Conservation (phyloP, 1,140 invertebrate species). For the Steinernema khuongi region DNA sequence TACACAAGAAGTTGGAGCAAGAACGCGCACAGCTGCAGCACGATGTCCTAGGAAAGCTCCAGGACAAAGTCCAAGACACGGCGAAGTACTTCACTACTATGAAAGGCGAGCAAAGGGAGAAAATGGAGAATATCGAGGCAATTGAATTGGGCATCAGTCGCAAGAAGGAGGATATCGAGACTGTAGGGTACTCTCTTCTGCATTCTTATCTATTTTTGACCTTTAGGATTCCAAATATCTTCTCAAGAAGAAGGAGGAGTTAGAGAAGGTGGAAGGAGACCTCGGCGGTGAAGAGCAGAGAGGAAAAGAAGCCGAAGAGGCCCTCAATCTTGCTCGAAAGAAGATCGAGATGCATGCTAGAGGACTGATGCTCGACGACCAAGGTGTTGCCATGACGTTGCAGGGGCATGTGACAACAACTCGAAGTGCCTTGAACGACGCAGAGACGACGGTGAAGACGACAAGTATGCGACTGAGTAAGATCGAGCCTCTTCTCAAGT, state of each 20-base stretch:
- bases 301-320: conserved; percentile 33
- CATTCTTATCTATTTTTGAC: conserved; percentile 20
- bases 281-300: conserved; percentile 33
- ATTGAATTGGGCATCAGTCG: background rate
- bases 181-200: conserved; percentile 19
- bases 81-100: background rate
- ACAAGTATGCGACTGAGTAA: conserved; percentile 18
- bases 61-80: conserved; percentile 1
- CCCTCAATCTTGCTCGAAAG: conserved; percentile 23
- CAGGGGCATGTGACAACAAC: conserved; percentile 28
- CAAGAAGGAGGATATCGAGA: conserved; percentile 20
- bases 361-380: conserved; percentile 37
- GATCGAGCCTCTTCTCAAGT: conserved; percentile 16
- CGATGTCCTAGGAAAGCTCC: background rate
- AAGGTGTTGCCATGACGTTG: conserved; percentile 34
- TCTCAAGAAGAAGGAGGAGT: conserved; percentile 36
- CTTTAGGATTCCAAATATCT: conserved; percentile 43
- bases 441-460: conserved; percentile 19
- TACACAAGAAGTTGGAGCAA: background rate
- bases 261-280: conserved; percentile 26
- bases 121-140: background rate
- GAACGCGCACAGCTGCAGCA: conserved; percentile 24
- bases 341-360: conserved; percentile 32
- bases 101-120: background rate
- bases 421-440: background rate